Base-by-base conservation (phyloP, 2,113 vertebrate species). In the Pelmatolapia mariae region DNA sequence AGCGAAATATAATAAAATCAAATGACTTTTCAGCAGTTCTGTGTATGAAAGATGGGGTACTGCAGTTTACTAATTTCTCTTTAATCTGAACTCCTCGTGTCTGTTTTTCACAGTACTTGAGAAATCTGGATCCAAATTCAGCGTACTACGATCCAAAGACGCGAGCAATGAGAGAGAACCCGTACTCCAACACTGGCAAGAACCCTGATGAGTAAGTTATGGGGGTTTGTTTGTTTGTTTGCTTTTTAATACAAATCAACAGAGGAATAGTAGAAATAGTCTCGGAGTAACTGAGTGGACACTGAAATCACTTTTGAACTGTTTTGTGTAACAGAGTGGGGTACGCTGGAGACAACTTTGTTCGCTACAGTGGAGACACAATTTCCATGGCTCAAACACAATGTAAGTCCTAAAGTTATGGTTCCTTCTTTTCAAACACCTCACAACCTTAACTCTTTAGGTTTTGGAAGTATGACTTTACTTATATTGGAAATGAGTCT, bases 141-240 rank as follows among this genome's bases (percentile, higher is more conserved):
- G 98, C 98, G 53, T 99, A 99, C 88, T 99, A 99, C 19, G 98
- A 99, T 95, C 99, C 99, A 71, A 99, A 99, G 96, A 99, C 98
- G 2, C 98, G 99, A 96, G 98, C 99, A 4, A 99, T 99, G 99
- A 98, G 99, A 86, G 98, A 99, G 93, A 99, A 99, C 91, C 98
- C 99, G 0, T 99, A 99, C 89, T 95, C 97, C 83, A 99, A 98
- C 91, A 98, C 98, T 26, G 98, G 99, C 89, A 98, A 98, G 95
- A 98, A 97, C 92, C 97, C 98, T 83, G 98, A 99, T 8, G 99
- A 99, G 99, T 99, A 97, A 92, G 99, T 97, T 26, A 40, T 8
- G 29, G 31, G 15, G 24, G 24, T 24, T 24, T 29, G 47, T 9
- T 19, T 61, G 5, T 8, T 80, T 38, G 11, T 26, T 59, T 38